These are phyloP conservation scores for Propsilocerus akamusi DNA, from an alignment of 1,140 invertebrate species.

Conservation along the genomic window DNA sequence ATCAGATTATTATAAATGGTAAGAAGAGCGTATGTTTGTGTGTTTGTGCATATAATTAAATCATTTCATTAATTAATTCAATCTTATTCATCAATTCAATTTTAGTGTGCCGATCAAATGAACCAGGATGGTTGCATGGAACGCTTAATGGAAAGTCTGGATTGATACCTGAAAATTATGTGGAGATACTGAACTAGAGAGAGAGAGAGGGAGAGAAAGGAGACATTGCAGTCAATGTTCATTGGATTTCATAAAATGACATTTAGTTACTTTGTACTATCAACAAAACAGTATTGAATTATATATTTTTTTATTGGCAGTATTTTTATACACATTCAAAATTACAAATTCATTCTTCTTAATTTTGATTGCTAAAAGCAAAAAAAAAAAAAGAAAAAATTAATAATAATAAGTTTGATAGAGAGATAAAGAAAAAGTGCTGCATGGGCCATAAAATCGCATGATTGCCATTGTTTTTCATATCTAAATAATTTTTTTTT, in stretches of 20 bases:
- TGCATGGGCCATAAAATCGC: too few species aligned
- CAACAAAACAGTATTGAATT: too few species aligned
- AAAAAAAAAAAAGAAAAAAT: too few species aligned
- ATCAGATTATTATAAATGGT: slow-evolving; percentile 96
- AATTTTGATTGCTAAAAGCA: too few species aligned
- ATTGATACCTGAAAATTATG: slow-evolving; percentile 93
- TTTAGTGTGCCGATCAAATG: slow-evolving; percentile 5
- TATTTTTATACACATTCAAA: not conserved
- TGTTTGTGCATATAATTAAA: not conserved
- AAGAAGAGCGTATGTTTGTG: not conserved
- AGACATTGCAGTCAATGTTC: slow-evolving; percentile 1
- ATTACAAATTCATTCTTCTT: too few species aligned
- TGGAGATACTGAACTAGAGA: slow-evolving; percentile 67
- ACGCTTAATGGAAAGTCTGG: slow-evolving; percentile 85
- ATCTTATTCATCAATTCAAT: not conserved
- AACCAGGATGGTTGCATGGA: slow-evolving; percentile 90
- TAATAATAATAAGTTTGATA: too few species aligned
- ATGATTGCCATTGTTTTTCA: too few species aligned
- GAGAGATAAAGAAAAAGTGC: too few species aligned
- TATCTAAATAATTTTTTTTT: too few species aligned
- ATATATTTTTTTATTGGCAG: slow-evolving; percentile 1
- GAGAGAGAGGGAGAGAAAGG: too few species aligned
- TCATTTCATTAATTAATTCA: not conserved
- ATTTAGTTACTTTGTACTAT: too few species aligned
- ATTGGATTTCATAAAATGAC: not conserved